Conservation (phyloP, 2,113 vertebrate genomes). For the Microcebus lehilahytsara region DNA sequence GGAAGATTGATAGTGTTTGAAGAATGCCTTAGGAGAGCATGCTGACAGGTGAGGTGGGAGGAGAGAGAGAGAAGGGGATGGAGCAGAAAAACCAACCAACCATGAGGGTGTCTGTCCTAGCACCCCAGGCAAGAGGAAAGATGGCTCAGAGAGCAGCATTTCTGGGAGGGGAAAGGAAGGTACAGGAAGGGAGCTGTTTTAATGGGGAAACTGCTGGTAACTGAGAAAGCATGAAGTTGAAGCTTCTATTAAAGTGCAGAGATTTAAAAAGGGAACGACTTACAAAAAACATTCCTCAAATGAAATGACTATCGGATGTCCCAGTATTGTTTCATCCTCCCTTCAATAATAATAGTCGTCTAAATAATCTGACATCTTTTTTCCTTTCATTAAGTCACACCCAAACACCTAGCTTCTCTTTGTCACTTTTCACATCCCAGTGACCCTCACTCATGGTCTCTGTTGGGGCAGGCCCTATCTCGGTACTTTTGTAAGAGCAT, state of each 20-base stretch:
- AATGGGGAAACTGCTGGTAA: not conserved
- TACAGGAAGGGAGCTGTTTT: not conserved
- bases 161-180: not conserved
- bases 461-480: not conserved
- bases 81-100: not conserved
- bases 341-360: not conserved
- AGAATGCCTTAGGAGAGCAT: not conserved
- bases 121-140: not conserved
- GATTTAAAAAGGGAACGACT: not conserved
- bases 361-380: not conserved
- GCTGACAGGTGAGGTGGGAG: not conserved
- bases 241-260: not conserved
- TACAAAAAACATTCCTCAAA: not conserved
- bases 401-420: not conserved
- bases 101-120: not conserved
- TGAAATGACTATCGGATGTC: not conserved
- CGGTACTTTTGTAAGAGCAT: not conserved
- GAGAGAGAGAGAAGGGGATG: not conserved
- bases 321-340: not conserved
- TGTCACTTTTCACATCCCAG: not conserved
- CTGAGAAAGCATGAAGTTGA: not conserved
- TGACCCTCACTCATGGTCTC: accelerated
- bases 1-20: not conserved
- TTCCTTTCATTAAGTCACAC: not conserved
- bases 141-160: not conserved